Evolutionary conservation across 2,113 vertebrate species (phyloP).

Genomic region (Aspidoscelis tigris): DNA sequence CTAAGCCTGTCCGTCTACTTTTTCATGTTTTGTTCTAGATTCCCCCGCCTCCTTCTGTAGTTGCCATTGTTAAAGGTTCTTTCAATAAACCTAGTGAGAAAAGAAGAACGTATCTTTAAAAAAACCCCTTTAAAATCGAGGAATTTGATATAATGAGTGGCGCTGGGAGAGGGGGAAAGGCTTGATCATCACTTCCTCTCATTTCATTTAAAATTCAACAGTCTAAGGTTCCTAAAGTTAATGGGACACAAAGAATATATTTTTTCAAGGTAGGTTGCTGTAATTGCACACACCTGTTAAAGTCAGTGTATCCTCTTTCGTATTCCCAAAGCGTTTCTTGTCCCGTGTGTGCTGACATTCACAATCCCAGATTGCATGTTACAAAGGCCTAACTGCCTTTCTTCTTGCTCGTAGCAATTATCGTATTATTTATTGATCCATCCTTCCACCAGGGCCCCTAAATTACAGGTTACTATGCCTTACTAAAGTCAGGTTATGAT

Average conservation of each 20-base stretch:
- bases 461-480: too few species aligned
- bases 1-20: neutral
- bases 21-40: neutral
- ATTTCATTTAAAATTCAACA: neutral
- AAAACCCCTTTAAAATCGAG: slow-evolving; percentile 41
- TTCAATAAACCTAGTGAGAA: slow-evolving; percentile 39
- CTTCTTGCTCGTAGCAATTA: too few species aligned
- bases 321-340: too few species aligned
- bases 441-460: too few species aligned
- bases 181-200: neutral
- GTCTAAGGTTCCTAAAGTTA: neutral
- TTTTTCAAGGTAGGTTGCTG: neutral
- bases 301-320: too few species aligned
- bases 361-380: neutral
- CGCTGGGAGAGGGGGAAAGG: too few species aligned
- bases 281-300: neutral
- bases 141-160: slow-evolving; percentile 22
- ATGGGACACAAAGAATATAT: neutral
- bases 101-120: slow-evolving; percentile 45
- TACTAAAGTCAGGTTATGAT: too few species aligned
- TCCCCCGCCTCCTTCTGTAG: neutral
- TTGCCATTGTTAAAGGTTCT: slow-evolving; percentile 32
- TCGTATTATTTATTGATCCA: too few species aligned
- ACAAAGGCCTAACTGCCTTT: too few species aligned
- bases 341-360: neutral